Conservation (phyloP, 2,113 vertebrate species). For the Panthera leo region DNA sequence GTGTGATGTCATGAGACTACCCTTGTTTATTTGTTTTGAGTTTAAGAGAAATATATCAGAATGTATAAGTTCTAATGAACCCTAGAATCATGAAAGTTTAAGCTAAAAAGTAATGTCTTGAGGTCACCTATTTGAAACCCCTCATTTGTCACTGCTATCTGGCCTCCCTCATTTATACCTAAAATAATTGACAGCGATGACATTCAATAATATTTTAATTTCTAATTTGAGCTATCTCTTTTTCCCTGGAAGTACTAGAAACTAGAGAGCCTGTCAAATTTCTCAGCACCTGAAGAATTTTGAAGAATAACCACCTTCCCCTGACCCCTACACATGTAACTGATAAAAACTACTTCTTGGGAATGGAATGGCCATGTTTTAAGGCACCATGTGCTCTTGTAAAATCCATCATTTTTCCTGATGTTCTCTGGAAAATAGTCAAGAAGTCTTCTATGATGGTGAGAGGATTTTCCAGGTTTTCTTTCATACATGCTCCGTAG, state of each 20-base stretch:
- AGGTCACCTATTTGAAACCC: background rate
- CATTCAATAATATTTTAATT: background rate
- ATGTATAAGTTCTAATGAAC: background rate
- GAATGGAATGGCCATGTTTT: background rate
- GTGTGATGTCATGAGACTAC: background rate
- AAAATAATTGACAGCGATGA: background rate
- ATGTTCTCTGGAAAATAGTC: background rate
- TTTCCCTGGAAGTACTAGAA: background rate
- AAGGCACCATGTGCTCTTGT: background rate
- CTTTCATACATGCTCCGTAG: background rate
- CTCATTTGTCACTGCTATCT: background rate
- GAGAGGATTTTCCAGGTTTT: slow-evolving; percentile 5
- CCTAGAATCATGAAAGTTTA: background rate
- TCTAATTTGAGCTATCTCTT: background rate
- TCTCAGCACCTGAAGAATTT: slow-evolving; percentile 20
- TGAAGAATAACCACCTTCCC: background rate
- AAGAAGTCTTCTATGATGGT: background rate
- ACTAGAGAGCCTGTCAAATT: background rate
- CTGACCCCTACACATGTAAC: background rate
- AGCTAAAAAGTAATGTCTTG: background rate
- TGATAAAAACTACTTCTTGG: background rate
- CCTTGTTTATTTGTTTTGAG: background rate
- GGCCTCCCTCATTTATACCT: background rate
- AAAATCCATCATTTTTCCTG: background rate
- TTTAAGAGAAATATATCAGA: background rate